phyloP scores from a whole-genome alignment of 2,113 vertebrate genomes.

The Rhagologus leucostigma region DNA sequence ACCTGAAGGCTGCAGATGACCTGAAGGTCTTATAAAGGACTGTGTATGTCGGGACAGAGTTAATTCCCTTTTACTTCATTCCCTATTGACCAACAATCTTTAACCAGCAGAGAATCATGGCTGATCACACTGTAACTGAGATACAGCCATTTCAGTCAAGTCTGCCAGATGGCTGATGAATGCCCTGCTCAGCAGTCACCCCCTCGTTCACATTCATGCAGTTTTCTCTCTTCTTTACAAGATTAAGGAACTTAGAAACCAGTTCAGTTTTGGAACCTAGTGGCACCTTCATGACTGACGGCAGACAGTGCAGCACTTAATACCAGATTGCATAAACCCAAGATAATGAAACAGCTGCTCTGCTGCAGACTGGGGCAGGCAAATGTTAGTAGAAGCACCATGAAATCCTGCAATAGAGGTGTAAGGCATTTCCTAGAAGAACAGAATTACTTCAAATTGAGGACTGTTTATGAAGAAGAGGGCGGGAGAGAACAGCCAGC shows the following conservation, averaged over 20 bases:
- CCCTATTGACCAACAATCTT: background rate
- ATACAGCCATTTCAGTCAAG: background rate
- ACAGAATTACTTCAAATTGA: background rate
- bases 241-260: background rate
- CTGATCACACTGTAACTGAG: background rate
- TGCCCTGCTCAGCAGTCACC: background rate
- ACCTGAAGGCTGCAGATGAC: background rate
- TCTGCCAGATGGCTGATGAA: background rate
- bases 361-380: background rate
- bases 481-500: background rate
- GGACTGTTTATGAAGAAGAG: background rate
- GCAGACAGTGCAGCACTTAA: background rate
- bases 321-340: background rate
- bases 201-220: fast-evolving
- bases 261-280: background rate
- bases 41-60: fast-evolving
- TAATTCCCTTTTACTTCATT: background rate
- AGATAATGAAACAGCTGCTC: background rate
- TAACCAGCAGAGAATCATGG: background rate
- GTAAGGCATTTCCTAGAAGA: background rate
- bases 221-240: background rate
- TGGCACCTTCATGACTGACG: background rate
- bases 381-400: background rate
- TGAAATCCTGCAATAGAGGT: background rate
- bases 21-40: background rate